A percentile compares a stretch with the other conserved stretches of the same genome.
Evolutionary conservation across 2,797 vertebrate species (phyloP).

Genomic region (Chiroxiphia lanceolata): DNA sequence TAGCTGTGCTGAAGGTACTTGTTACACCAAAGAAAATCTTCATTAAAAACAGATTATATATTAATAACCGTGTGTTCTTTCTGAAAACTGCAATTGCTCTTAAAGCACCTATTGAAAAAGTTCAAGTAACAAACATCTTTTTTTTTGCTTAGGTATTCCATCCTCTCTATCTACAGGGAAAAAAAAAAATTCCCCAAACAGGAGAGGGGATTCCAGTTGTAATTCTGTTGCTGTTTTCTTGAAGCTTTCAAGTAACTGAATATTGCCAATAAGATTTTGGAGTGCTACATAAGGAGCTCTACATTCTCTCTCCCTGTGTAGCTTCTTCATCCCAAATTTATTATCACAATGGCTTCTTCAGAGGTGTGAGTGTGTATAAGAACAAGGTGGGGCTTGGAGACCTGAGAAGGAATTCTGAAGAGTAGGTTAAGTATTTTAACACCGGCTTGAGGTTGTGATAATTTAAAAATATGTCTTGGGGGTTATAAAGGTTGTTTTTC

Average conservation of each 20-base stretch:
- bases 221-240: not conserved
- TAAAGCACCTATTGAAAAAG: not conserved
- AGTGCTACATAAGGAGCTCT: not conserved
- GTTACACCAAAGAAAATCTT: not conserved
- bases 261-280: not conserved
- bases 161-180: not conserved
- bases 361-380: not conserved
- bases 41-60: not conserved
- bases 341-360: not conserved
- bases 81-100: not conserved
- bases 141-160: not conserved
- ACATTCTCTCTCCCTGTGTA: not conserved
- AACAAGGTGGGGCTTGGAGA: not conserved
- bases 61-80: not conserved
- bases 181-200: too few species aligned
- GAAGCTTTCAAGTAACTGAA: not conserved
- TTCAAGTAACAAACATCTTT: not conserved
- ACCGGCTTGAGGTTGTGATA: not conserved
- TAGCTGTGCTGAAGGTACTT: not conserved
- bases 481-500: not conserved
- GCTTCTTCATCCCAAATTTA: not conserved
- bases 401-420: not conserved
- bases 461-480: not conserved
- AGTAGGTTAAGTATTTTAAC: not conserved
- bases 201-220: not conserved